phyloP scores from a whole-genome alignment of 2,888 invertebrate genomes.

The Charanyca ferruginea region DNA sequence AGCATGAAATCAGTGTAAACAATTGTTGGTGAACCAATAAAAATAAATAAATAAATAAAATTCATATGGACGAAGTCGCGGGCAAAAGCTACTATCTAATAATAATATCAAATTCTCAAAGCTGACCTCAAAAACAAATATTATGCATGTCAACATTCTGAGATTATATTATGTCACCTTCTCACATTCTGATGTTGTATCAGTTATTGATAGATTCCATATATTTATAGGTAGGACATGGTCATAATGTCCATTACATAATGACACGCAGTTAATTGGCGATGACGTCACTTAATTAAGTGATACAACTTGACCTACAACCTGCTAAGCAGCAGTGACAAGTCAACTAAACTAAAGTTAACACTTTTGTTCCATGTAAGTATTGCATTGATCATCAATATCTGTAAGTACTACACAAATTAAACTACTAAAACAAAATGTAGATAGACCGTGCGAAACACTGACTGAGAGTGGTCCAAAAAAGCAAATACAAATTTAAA shows the following conservation, averaged over 20 bases:
- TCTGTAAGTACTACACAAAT: too few relatives aligned
- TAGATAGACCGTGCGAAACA: too few relatives aligned
- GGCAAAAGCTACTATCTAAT: too few relatives aligned
- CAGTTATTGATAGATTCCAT: slow-evolving; percentile 36
- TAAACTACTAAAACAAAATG: too few relatives aligned
- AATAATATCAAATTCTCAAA: slow-evolving; percentile 14
- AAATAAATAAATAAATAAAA: too few relatives aligned
- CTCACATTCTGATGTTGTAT: slow-evolving; percentile 41
- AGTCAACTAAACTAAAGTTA: slow-evolving; percentile 1
- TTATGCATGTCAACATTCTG: slow-evolving; percentile 6
- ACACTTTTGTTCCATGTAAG: background rate
- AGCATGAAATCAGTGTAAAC: too few relatives aligned
- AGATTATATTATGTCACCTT: slow-evolving; percentile 44
- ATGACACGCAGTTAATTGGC: slow-evolving; percentile 16
- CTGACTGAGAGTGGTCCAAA: too few relatives aligned
- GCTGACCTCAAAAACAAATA: slow-evolving; percentile 36
- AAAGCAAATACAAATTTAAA: too few relatives aligned
- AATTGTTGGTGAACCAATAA: too few relatives aligned
- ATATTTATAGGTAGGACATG: slow-evolving; percentile 9
- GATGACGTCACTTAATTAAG: slow-evolving; percentile 9
- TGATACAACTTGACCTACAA: slow-evolving; percentile 42
- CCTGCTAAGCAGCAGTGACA: slow-evolving; percentile 3
- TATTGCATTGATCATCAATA: background rate
- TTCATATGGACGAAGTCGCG: too few relatives aligned
- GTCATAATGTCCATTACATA: slow-evolving; percentile 33